A percentile compares a stretch with the other conserved stretches of the same genome.
phyloP scores from a whole-genome alignment of 2,888 invertebrate species.

The Gastrophysa polygoni region DNA sequence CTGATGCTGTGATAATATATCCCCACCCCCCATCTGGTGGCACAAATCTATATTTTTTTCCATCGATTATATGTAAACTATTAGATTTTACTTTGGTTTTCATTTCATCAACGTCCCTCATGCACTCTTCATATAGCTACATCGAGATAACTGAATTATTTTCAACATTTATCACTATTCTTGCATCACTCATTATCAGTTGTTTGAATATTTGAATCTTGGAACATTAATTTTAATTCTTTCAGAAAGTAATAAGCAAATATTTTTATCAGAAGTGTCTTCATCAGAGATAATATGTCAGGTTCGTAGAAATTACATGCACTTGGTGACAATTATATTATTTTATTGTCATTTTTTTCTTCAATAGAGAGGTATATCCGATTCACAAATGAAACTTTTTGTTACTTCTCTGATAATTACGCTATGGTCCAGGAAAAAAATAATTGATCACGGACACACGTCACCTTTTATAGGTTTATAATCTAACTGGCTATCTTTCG shows the following conservation, averaged over 20 bases:
- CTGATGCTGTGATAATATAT: conserved; percentile 21
- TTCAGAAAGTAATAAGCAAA: conserved; percentile 1
- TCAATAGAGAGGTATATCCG: too few species aligned
- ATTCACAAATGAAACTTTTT: too few species aligned
- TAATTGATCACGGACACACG: too few species aligned
- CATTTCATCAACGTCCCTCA: not conserved
- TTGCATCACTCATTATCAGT: not conserved
- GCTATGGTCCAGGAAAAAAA: too few species aligned
- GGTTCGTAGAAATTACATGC: too few species aligned
- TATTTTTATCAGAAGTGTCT: not conserved
- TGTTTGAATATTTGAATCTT: not conserved
- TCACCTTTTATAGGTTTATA: too few species aligned
- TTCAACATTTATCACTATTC: not conserved
- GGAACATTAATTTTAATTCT: not conserved
- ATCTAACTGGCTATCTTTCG: too few species aligned
- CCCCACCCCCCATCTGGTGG: conserved; percentile 43
- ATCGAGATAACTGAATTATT: too few species aligned
- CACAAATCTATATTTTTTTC: conserved; percentile 37
- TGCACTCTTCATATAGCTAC: not conserved
- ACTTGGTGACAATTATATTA: too few species aligned
- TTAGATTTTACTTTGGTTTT: not conserved
- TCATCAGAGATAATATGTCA: not conserved
- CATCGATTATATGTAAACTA: not conserved
- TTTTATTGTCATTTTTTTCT: too few species aligned
- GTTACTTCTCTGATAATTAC: too few species aligned